Base-by-base conservation (phyloP, 2,888 invertebrate species). In the Andrena praecox region DNA sequence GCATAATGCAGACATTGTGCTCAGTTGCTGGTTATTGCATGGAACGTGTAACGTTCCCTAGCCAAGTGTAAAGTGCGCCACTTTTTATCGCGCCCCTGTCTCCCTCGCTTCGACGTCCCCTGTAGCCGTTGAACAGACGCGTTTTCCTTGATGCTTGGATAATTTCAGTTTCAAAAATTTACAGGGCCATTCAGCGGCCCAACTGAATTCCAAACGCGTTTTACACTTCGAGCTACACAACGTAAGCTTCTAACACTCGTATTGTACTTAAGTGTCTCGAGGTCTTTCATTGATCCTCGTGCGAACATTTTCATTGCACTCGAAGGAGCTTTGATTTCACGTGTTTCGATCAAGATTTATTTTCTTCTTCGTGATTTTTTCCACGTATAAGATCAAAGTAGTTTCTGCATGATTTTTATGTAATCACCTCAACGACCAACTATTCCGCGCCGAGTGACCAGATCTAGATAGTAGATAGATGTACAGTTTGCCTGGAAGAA, bases 1-100 rank as follows among this genome's bases (percentile, higher is more conserved):
- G 77, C 68, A 63, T 78, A 68, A 77, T 63, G 27, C 77, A 48
- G 77, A 52, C 76, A 60, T 56, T 48, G 70, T 29, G 63, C 67
- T 29, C 6, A 29, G 62, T 52, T 29, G 52, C 42, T 10, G 77
- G 48, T 78, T 68, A 78, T 63, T 63, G 63, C 77, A 31, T 24
- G 20, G 24, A n/a, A 20, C 42, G 77, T 16, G 48, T 63, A 76
- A 64, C 50, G 27, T 52, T 35, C 31, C 27, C 20, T 16, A 1
- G 31, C 48, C 20, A 69, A 64, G 63, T 29, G 77, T 33, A 50
- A 80, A 70, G 54, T 12, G 29, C 35, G 56, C 56, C 48, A 50
- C 48, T 70, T 70, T 77, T 80, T 70, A 80, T 70, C 20, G 59
- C 59, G 42, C 56, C 24, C 16, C 63, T 20, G 50, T 12, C 24